Evolutionary conservation across 2,888 invertebrate species (phyloP).

Genomic region (Calameuta idolon): DNA sequence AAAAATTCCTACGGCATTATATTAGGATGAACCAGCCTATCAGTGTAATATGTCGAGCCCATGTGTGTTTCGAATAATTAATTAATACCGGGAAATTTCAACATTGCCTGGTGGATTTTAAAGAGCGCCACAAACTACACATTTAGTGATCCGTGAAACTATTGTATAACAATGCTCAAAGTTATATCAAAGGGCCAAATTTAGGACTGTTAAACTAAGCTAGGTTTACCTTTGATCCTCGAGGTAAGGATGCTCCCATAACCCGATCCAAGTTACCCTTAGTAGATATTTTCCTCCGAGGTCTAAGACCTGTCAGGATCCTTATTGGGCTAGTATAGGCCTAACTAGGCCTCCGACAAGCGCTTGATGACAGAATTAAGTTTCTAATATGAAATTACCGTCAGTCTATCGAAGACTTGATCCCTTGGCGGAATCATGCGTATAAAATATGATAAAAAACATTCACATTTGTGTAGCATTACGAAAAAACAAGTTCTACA

Average conservation of each 20-base stretch:
- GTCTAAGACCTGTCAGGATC: not conserved
- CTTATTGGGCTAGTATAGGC: not conserved
- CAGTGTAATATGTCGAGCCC: not conserved
- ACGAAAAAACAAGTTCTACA: not conserved
- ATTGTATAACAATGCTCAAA: not conserved
- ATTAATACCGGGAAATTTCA: not conserved
- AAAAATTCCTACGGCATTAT: not conserved
- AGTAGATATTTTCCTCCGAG: not conserved
- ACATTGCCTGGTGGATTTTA: not conserved
- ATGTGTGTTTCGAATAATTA: not conserved
- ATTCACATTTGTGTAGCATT: not conserved
- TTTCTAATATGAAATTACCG: not conserved
- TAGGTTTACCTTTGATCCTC: not conserved
- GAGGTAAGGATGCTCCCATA: not conserved
- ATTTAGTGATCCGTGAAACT: not conserved
- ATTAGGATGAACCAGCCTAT: not conserved
- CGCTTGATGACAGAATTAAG: too few relatives aligned
- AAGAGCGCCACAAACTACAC: not conserved
- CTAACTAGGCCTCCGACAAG: not conserved
- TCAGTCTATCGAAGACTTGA: not conserved
- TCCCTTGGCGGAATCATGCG: not conserved
- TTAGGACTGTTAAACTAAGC: not conserved
- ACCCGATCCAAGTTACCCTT: not conserved
- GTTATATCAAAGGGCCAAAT: not conserved
- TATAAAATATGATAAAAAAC: not conserved